These are phyloP conservation scores for Mormyrus iriodes DNA, from an alignment of 2,113 vertebrate genomes.

Conservation along the genomic window DNA sequence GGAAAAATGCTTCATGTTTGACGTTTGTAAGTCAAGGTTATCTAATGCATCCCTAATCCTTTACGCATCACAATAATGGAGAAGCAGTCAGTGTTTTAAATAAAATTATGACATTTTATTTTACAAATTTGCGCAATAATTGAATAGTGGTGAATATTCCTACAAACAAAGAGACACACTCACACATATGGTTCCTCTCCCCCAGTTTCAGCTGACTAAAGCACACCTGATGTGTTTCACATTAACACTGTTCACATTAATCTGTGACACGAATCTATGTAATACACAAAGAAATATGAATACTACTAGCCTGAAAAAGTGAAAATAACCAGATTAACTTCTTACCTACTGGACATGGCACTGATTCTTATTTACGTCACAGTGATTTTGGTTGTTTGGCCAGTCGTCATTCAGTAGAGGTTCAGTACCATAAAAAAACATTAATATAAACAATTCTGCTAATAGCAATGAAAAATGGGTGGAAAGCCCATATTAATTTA, in stretches of 20 bases:
- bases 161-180: slow-evolving; percentile 50
- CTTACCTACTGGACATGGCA: slow-evolving; percentile 16
- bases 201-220: slow-evolving; percentile 41
- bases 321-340: slow-evolving; percentile 21
- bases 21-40: slow-evolving; percentile 19
- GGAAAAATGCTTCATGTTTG: slow-evolving; percentile 23
- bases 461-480: slow-evolving; percentile 35
- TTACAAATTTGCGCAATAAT: slow-evolving; percentile 65
- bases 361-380: slow-evolving; percentile 14
- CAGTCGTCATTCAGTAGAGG: slow-evolving; percentile 35
- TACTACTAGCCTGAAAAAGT: slow-evolving; percentile 35
- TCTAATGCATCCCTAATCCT: slow-evolving; percentile 14
- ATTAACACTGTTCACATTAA: slow-evolving; percentile 43
- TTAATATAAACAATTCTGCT: slow-evolving; percentile 11
- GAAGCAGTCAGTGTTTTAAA: slow-evolving; percentile 43
- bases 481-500: slow-evolving; percentile 28
- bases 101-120: slow-evolving; percentile 62
- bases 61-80: background rate
- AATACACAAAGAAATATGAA: slow-evolving; percentile 39
- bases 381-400: slow-evolving; percentile 25
- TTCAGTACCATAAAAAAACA: slow-evolving; percentile 35
- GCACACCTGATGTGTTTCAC: slow-evolving; percentile 38
- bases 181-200: slow-evolving; percentile 44
- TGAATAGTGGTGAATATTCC: slow-evolving; percentile 53
- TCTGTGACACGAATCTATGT: slow-evolving; percentile 46